Evolutionary conservation across 1,140 invertebrate species (phyloP).

Genomic region (Drosophila nikananu): DNA sequence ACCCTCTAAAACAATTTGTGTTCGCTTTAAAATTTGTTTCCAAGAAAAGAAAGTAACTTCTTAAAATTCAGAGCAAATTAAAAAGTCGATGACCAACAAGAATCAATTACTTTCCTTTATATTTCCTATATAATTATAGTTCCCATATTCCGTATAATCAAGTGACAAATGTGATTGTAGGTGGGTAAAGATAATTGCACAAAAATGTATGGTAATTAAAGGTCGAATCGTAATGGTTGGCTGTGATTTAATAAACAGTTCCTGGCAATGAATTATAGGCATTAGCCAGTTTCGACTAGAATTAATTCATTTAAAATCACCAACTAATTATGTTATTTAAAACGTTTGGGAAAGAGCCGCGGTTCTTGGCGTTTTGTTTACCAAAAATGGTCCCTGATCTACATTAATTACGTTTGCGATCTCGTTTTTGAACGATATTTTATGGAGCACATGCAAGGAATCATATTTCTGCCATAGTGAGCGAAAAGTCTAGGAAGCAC

Average conservation of each 20-base stretch:
- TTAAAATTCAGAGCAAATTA: background rate
- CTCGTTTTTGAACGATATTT: background rate
- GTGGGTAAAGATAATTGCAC: background rate
- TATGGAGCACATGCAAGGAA: constrained; percentile 10
- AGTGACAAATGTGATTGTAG: background rate
- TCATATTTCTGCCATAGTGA: constrained; percentile 20
- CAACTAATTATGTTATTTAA: constrained; percentile 4
- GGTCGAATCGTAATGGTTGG: background rate
- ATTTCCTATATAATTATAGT: background rate
- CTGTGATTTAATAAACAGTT: constrained; percentile 1
- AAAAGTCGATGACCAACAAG: background rate
- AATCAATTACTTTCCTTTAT: background rate
- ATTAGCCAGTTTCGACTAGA: background rate
- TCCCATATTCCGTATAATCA: background rate
- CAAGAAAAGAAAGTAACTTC: background rate
- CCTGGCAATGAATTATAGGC: background rate
- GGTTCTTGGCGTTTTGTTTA: background rate
- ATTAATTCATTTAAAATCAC: background rate
- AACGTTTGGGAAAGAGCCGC: background rate
- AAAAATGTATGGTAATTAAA: constrained; percentile 1
- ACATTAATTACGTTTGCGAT: background rate
- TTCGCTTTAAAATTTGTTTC: background rate
- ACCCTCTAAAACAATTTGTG: background rate
- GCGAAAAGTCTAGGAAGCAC: constrained; percentile 31
- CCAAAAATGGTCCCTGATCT: constrained; percentile 8